Conservation (phyloP, 2,113 vertebrate genomes). For the Antigone vipio region DNA sequence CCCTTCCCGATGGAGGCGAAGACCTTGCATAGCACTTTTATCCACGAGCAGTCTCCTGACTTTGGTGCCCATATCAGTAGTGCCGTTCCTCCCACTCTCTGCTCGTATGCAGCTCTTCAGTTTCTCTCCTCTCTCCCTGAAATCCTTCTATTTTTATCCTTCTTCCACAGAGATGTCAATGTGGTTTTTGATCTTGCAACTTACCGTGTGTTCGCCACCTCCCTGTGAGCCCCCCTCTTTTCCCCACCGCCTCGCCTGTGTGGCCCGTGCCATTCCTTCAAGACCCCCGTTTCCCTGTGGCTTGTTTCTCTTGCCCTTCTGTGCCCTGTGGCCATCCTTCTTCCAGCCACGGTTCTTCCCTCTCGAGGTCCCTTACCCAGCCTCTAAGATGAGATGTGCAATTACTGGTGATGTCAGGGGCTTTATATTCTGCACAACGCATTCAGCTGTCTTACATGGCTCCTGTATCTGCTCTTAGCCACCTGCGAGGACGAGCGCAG, state of each 20-base stretch:
- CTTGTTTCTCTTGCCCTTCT: neutral
- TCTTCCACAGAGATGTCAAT: neutral
- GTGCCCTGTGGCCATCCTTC: fast-evolving
- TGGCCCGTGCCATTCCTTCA: neutral
- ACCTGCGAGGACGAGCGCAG: neutral
- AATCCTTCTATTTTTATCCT: neutral
- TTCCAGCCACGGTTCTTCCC: neutral
- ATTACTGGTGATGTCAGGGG: neutral
- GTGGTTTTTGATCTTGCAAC: neutral
- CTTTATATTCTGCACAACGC: neutral
- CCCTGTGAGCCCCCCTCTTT: fast-evolving
- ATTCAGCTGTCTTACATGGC: neutral
- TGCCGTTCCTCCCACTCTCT: fast-evolving
- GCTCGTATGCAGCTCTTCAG: neutral
- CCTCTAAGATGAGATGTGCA: neutral
- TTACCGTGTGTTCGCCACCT: neutral
- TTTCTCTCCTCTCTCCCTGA: neutral
- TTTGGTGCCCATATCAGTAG: neutral
- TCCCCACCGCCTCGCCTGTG: neutral
- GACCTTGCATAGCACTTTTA: neutral
- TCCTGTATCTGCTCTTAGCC: neutral
- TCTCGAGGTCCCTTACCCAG: neutral
- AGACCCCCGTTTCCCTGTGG: neutral
- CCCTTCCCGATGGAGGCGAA: neutral
- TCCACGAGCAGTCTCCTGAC: neutral